Conservation (phyloP, 2,113 vertebrate species). For the Patagioenas fasciata region DNA sequence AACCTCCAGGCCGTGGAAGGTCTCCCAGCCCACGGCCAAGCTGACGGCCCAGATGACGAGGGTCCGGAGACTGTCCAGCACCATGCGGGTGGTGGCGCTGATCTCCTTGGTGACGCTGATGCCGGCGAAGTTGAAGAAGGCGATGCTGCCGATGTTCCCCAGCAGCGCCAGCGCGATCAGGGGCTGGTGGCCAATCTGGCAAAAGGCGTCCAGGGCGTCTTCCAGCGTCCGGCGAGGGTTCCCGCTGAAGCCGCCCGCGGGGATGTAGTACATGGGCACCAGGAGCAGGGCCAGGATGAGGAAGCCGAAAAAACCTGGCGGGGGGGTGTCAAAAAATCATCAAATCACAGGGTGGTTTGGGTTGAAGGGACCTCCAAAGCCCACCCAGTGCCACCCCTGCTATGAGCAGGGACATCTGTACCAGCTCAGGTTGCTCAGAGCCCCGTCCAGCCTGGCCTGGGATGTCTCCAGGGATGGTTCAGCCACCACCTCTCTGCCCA, state of each 20-base stretch:
- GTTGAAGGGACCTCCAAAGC: too few relatives aligned
- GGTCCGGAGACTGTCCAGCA: conserved; percentile 93
- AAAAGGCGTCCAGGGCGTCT: conserved; percentile 90
- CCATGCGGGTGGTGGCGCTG: conserved; percentile 96
- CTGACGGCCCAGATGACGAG: conserved; percentile 90
- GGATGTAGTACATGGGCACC: conserved; percentile 92
- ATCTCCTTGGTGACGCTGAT: conserved; percentile 96
- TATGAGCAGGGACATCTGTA: too few relatives aligned
- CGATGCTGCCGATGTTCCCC: conserved; percentile 91
- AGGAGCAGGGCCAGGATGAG: conserved; percentile 85
- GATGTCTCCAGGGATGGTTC: too few relatives aligned
- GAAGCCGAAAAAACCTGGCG: conserved; percentile 92
- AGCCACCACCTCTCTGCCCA: too few relatives aligned
- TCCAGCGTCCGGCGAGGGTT: conserved; percentile 83
- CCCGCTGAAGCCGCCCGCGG: conserved; percentile 75
- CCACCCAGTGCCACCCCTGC: too few relatives aligned
- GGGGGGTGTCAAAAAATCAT: too few relatives aligned
- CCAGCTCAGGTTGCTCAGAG: too few relatives aligned
- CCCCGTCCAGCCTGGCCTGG: too few relatives aligned
- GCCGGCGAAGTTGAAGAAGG: conserved; percentile 96
- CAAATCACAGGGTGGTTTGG: too few relatives aligned
- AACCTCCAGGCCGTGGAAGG: conserved; percentile 87
- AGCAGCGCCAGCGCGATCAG: conserved; percentile 86
- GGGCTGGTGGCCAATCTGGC: conserved; percentile 85
- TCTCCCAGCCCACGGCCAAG: conserved; percentile 88